Conservation (phyloP, 2,888 invertebrate species). For the Orthosia incerta region DNA sequence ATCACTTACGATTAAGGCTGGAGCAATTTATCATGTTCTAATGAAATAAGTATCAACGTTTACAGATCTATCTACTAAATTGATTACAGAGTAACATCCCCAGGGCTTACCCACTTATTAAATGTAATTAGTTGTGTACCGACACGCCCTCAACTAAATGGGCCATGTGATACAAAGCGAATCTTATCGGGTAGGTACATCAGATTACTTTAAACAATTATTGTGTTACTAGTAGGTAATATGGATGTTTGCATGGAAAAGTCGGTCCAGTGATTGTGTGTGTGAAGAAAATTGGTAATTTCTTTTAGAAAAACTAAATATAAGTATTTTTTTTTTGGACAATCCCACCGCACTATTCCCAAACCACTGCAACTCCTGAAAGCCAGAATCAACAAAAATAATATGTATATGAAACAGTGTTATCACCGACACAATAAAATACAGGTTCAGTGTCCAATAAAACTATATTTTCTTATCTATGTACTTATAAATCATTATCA, state of each 20-base stretch:
- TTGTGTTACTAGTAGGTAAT: conserved; percentile 10
- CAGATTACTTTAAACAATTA: conserved; percentile 3
- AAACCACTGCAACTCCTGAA: no score
- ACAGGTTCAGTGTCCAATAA: no score
- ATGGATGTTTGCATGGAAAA: not conserved
- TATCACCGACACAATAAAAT: no score
- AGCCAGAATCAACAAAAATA: no score
- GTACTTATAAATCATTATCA: no score
- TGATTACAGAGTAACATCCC: not conserved
- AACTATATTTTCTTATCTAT: no score
- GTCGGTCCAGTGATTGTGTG: no score
- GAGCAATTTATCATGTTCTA: conserved; percentile 1
- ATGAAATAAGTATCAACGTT: not conserved
- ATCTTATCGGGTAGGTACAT: not conserved
- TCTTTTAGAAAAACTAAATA: no score
- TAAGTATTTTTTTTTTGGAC: no score
- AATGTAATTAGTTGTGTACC: not conserved
- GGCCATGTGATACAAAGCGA: not conserved
- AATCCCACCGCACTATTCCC: no score
- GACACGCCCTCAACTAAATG: not conserved
- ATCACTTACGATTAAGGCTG: conserved; percentile 4
- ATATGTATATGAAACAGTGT: no score
- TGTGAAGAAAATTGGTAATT: not conserved
- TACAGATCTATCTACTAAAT: not conserved
- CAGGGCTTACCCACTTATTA: not conserved